phyloP scores from a whole-genome alignment of 2,888 invertebrate genomes.

The Heliconius cydno region DNA sequence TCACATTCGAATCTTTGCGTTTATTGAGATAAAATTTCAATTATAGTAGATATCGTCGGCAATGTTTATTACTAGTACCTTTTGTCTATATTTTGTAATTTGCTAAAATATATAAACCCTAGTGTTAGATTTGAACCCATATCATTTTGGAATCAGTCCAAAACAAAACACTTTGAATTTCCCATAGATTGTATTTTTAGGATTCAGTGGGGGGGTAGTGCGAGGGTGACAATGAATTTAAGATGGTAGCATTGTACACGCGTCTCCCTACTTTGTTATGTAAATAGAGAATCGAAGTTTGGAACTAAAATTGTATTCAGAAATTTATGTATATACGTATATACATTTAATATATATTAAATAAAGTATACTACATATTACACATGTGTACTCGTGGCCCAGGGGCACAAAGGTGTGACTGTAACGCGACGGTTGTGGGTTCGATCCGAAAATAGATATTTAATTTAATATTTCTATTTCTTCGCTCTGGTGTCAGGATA shows the following conservation, averaged over 20 bases:
- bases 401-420: no score
- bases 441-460: no score
- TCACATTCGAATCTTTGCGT: not conserved
- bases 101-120: not conserved
- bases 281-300: conserved; percentile 46
- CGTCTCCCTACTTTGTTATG: conserved; percentile 52
- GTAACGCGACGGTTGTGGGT: no score
- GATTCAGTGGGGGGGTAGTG: conserved; percentile 22
- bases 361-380: no score
- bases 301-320: not conserved
- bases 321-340: not conserved
- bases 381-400: no score
- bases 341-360: no score
- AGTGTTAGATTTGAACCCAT: not conserved
- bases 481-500: no score
- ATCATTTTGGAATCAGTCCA: not conserved
- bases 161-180: conserved; percentile 1
- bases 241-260: conserved; percentile 40
- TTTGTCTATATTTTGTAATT: no score
- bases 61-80: no score
- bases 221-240: conserved; percentile 35
- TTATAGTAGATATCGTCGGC: not conserved
- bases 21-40: not conserved
- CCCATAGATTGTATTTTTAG: conserved; percentile 29
- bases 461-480: no score